Evolutionary conservation across 2,113 vertebrate species (phyloP).

Genomic region (Cephalopterus ornatus): DNA sequence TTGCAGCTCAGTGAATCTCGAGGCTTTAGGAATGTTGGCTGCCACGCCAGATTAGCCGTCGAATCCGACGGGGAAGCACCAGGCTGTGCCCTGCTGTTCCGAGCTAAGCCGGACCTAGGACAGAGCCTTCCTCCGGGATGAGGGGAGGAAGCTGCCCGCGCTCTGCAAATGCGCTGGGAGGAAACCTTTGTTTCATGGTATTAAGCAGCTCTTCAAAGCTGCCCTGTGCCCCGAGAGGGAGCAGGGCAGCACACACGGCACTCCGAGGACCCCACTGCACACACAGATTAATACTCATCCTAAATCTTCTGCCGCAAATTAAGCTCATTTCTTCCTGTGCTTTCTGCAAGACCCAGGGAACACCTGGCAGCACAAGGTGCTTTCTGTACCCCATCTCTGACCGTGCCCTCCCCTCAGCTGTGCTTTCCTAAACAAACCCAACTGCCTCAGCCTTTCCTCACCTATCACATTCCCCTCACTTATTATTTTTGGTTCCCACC

Average conservation of each 20-base stretch:
- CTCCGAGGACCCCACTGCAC: neutral
- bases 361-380: neutral
- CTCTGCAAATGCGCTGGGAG: accelerated
- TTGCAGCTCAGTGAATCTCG: neutral
- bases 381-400: neutral
- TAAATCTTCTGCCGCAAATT: neutral
- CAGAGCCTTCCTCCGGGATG: neutral
- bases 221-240: neutral
- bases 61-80: neutral
- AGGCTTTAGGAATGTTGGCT: neutral
- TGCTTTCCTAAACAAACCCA: neutral
- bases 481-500: neutral
- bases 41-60: neutral
- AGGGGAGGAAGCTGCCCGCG: neutral
- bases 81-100: neutral
- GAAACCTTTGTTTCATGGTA: accelerated
- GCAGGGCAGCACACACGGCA: neutral
- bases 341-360: neutral
- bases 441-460: neutral
- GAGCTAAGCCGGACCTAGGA: neutral
- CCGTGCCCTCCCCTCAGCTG: neutral
- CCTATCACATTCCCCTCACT: neutral
- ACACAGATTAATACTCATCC: neutral
- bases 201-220: neutral
- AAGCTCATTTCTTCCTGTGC: neutral